These are phyloP conservation scores for Hydroisotoma schaefferi DNA, from an alignment of 2,888 invertebrate species.

Conservation along the genomic window DNA sequence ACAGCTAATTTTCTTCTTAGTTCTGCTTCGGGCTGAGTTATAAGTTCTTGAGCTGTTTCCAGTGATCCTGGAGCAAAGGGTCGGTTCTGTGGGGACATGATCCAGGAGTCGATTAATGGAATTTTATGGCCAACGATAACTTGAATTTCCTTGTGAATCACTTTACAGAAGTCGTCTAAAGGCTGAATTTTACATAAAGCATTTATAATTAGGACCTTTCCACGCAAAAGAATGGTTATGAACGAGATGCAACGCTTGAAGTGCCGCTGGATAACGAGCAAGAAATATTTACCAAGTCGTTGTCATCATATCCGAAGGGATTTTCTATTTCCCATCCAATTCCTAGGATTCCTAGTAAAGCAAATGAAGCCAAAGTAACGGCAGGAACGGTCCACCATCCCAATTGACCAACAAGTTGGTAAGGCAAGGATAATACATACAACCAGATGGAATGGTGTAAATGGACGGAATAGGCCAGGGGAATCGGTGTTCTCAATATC, in stretches of 20 bases:
- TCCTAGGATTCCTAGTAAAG: slow-evolving; percentile 39
- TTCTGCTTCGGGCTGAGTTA: neutral
- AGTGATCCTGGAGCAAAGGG: slow-evolving; percentile 24
- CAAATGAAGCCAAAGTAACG: slow-evolving; percentile 36
- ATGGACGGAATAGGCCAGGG: slow-evolving; percentile 44
- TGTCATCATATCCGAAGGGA: slow-evolving; percentile 45
- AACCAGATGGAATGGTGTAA: slow-evolving; percentile 39
- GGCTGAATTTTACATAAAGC: slow-evolving; percentile 16
- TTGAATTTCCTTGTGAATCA: slow-evolving; percentile 34
- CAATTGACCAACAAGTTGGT: slow-evolving; percentile 20
- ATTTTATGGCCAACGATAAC: slow-evolving; percentile 31
- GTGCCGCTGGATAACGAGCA: neutral
- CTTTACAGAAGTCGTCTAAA: slow-evolving; percentile 40
- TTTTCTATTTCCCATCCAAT: slow-evolving; percentile 48
- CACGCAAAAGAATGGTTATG: neutral
- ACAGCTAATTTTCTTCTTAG: slow-evolving; percentile 1
- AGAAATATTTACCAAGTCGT: slow-evolving; percentile 35
- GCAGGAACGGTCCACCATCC: slow-evolving; percentile 41
- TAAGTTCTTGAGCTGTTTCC: slow-evolving; percentile 21
- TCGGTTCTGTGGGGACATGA: slow-evolving; percentile 26
- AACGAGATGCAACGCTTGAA: neutral
- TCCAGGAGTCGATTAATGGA: slow-evolving; percentile 32
- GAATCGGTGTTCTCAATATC: slow-evolving; percentile 45
- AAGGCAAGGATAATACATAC: slow-evolving; percentile 26
- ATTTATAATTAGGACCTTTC: slow-evolving; percentile 1